Conservation (phyloP, 2,888 invertebrate genomes). For the Dyspetes luteomarginatus region DNA sequence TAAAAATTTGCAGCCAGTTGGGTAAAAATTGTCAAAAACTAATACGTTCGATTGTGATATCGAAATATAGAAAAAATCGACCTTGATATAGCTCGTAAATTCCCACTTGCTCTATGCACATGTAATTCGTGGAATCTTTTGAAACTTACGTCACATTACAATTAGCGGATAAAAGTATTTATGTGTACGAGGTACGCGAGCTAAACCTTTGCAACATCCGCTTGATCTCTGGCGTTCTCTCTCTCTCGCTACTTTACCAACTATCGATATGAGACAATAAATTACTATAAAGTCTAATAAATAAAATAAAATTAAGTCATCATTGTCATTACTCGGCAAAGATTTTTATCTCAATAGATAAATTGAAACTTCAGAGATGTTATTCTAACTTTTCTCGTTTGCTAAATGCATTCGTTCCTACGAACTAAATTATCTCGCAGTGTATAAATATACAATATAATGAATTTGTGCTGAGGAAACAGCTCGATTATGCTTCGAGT, state of each 20-base stretch:
- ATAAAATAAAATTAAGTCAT: conserved; percentile 26
- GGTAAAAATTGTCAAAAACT: too few species aligned
- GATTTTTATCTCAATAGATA: too few species aligned
- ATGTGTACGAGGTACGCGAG: conserved; percentile 10
- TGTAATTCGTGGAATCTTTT: conserved; percentile 32
- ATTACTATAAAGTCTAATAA: background rate
- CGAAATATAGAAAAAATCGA: too few species aligned
- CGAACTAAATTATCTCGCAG: conserved; percentile 2
- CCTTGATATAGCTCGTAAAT: too few species aligned
- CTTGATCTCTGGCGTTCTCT: background rate
- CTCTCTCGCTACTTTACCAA: background rate
- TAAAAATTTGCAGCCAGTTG: too few species aligned
- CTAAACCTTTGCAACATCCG: background rate
- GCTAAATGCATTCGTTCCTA: background rate
- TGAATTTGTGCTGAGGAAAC: conserved; percentile 16
- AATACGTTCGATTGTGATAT: too few species aligned
- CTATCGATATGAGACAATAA: background rate
- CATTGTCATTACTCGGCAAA: background rate
- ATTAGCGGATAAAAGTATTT: conserved; percentile 48
- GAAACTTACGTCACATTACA: conserved; percentile 26
- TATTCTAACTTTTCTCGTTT: background rate
- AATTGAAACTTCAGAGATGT: background rate
- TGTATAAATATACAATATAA: too few species aligned
- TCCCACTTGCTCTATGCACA: too few species aligned
- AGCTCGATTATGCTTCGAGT: conserved; percentile 21